Percentiles rank a stretch among this genome's conserved stretches.
These are phyloP conservation scores for Zele albiditarsus DNA, from an alignment of 2,888 invertebrate genomes.

Conservation along the genomic window DNA sequence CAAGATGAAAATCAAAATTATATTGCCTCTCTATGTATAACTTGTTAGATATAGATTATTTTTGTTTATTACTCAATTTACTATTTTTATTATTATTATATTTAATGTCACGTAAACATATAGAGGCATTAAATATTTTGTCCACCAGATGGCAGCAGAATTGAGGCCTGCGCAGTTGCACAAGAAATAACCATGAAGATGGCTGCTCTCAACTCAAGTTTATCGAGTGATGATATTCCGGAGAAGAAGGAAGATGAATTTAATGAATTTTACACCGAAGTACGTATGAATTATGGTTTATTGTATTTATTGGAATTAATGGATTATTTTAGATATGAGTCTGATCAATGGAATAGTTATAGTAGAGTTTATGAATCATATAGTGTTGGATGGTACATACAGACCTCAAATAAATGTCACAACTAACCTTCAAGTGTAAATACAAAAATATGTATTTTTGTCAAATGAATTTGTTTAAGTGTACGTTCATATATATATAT, in stretches of 20 bases:
- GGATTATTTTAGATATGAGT: not conserved
- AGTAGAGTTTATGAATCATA: not conserved
- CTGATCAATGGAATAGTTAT: not conserved
- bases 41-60: not conserved
- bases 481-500: constrained; percentile 56
- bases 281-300: constrained; percentile 70
- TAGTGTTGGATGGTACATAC: not conserved
- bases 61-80: not conserved
- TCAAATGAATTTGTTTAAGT: constrained; percentile 26
- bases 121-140: not conserved
- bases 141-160: constrained; percentile 16
- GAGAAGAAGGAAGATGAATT: constrained; percentile 81
- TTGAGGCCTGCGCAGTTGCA: not conserved
- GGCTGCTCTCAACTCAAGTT: constrained; percentile 69
- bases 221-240: constrained; percentile 63
- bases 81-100: not conserved
- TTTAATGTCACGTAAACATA: not conserved
- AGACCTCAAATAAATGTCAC: not conserved
- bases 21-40: not conserved
- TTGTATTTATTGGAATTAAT: constrained; percentile 17
- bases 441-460: constrained; percentile 3
- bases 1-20: not conserved
- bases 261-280: constrained; percentile 89
- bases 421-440: constrained; percentile 3
- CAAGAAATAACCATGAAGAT: constrained; percentile 60